Percentiles rank a stretch among this genome's conserved stretches.
These are phyloP conservation scores for Magallana gigas DNA, from an alignment of 1,140 invertebrate genomes.

Conservation along the genomic window DNA sequence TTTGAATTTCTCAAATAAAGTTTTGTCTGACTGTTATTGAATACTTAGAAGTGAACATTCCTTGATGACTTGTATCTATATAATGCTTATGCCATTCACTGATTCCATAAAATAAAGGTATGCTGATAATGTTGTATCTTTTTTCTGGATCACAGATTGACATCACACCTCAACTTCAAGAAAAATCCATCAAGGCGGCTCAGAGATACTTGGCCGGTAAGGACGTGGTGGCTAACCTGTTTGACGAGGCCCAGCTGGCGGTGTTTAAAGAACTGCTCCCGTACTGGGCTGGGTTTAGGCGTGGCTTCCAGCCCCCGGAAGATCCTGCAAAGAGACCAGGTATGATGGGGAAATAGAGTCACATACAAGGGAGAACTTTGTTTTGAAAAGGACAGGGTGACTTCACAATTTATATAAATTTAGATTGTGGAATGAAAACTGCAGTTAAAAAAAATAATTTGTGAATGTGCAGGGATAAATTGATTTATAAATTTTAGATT, in stretches of 20 bases:
- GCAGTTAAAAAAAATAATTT: no score
- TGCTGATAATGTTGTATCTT: no score
- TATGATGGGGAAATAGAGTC: conserved; percentile 45
- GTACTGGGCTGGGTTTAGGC: conserved; percentile 78
- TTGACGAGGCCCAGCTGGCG: conserved; percentile 77
- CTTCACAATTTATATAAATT: no score
- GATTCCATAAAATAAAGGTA: no score
- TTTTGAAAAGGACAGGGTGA: no score
- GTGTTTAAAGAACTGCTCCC: conserved; percentile 79
- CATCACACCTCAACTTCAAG: conserved; percentile 71
- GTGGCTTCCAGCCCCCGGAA: conserved; percentile 63
- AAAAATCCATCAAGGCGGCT: conserved; percentile 72
- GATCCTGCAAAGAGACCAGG: conserved; percentile 72
- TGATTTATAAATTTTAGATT: no score
- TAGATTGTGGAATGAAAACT: no score
- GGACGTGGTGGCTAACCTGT: conserved; percentile 73
- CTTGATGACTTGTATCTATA: no score
- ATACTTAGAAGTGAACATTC: neutral
- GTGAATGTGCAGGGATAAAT: no score
- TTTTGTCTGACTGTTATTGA: neutral
- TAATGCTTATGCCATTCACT: neutral
- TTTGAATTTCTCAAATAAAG: neutral
- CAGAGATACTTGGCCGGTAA: conserved; percentile 75
- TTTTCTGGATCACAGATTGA: conserved; percentile 72
- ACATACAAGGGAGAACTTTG: no score